A percentile compares a stretch with the other conserved stretches of the same genome.
phyloP scores from a whole-genome alignment of 1,140 invertebrate genomes.

The Cotesia chilonis region DNA sequence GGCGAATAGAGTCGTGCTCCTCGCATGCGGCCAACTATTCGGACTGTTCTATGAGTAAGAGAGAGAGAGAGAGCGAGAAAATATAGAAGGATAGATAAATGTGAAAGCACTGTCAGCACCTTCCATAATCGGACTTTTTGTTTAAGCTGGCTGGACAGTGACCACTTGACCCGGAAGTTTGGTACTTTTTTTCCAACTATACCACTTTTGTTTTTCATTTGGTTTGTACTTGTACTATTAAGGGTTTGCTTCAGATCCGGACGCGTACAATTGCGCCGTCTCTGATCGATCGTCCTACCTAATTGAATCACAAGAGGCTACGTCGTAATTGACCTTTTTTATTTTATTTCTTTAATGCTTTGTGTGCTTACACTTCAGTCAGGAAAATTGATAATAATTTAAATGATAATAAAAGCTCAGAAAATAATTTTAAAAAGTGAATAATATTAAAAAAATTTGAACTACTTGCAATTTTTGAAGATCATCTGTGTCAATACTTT shows the following conservation, averaged over 20 bases:
- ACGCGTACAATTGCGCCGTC: conserved; percentile 17
- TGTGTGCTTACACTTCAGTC: neutral
- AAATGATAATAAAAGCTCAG: too few relatives aligned
- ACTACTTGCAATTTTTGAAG: too few relatives aligned
- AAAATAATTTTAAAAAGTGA: too few relatives aligned
- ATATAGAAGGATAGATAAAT: conserved; percentile 22
- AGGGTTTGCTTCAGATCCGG: conserved; percentile 9
- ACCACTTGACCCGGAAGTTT: conserved; percentile 27
- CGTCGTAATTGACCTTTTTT: conserved; percentile 22
- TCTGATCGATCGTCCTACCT: conserved; percentile 6
- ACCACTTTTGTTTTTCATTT: too few relatives aligned
- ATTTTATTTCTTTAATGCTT: conserved; percentile 4
- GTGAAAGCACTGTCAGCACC: conserved; percentile 47
- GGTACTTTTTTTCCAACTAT: conserved; percentile 25
- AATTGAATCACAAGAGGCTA: conserved; percentile 25
- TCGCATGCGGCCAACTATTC: conserved; percentile 35
- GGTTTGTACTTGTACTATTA: neutral
- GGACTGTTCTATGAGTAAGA: neutral
- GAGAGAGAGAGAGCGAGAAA: neutral
- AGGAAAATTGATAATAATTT: neutral
- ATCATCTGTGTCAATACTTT: too few relatives aligned
- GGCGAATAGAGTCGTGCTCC: conserved; percentile 12
- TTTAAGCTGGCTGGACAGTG: conserved; percentile 9
- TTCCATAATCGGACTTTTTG: conserved; percentile 49
- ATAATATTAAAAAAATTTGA: too few relatives aligned